Evolutionary conservation across 2,888 invertebrate genomes (phyloP).

Genomic region (Globia sparganii): DNA sequence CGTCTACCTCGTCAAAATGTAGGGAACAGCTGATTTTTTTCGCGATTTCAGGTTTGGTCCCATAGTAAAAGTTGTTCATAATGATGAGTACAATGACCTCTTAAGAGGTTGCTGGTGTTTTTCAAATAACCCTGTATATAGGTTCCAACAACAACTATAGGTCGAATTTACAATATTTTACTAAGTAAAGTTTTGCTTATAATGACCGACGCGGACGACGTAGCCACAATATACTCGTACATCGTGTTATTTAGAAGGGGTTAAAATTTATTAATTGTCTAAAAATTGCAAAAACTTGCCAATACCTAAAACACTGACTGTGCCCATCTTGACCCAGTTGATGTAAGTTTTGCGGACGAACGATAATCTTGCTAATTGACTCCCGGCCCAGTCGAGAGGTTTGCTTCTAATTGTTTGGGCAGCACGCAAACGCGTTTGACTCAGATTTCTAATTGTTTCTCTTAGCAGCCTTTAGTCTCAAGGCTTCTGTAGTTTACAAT

Average conservation of each 20-base stretch:
- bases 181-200: background rate
- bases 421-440: constrained; percentile 82
- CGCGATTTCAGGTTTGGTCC: no score
- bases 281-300: constrained; percentile 17
- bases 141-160: background rate
- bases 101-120: no score
- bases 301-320: constrained; percentile 26
- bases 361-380: constrained; percentile 81
- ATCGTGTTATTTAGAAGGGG: background rate
- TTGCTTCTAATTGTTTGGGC: constrained; percentile 84
- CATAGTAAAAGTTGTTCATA: no score
- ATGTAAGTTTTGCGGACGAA: constrained; percentile 67
- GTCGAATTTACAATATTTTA: background rate
- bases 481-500: constrained; percentile 76
- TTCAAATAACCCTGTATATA: no score
- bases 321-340: constrained; percentile 59
- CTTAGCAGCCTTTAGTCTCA: constrained; percentile 76
- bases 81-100: no score
- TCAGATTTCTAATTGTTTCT: constrained; percentile 85
- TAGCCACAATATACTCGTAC: no score
- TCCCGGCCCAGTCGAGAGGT: constrained; percentile 78
- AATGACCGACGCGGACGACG: background rate
- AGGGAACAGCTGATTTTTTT: no score
- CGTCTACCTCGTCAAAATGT: no score
- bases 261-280: background rate